phyloP scores from a whole-genome alignment of 2,888 invertebrate genomes.

The Leucophora obtusa region DNA sequence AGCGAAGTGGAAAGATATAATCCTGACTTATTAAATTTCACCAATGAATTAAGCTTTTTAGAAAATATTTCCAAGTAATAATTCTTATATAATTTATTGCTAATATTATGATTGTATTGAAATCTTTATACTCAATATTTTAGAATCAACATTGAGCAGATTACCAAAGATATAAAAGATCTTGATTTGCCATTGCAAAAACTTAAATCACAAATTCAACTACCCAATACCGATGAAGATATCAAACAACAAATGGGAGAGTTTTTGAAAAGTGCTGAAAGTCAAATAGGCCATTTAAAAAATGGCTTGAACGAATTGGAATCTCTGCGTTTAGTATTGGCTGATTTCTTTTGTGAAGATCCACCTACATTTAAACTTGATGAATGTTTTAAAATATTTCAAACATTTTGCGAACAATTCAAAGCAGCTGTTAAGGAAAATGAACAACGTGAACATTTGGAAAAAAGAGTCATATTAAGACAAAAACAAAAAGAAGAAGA shows the following conservation, averaged over 20 bases:
- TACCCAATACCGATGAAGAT: conserved; percentile 87
- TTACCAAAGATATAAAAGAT: conserved; percentile 91
- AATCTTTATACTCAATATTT: conserved; percentile 64
- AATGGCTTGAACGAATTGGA: conserved; percentile 91
- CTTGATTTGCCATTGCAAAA: conserved; percentile 88
- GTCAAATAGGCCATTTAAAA: conserved; percentile 87
- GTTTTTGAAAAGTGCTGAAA: conserved; percentile 87
- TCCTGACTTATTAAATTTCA: conserved; percentile 88
- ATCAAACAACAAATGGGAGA: conserved; percentile 92
- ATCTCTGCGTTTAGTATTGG: conserved; percentile 86
- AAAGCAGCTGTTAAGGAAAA: conserved; percentile 91
- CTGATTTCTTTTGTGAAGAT: conserved; percentile 97
- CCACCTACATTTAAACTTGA: conserved; percentile 92
- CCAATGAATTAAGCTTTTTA: conserved; percentile 88
- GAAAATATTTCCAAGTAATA: conserved; percentile 95
- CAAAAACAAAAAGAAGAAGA: conserved; percentile 87
- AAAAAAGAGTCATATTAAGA: conserved; percentile 90
- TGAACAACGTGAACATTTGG: conserved; percentile 87
- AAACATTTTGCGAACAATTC: conserved; percentile 92
- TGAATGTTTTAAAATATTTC: conserved; percentile 94
- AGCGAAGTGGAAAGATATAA: conserved; percentile 94
- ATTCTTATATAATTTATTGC: not conserved
- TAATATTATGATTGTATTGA: not conserved
- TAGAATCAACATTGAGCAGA: conserved; percentile 92
- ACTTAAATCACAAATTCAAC: conserved; percentile 88